These are phyloP conservation scores for Neomorphus geoffroyi DNA, from an alignment of 2,797 vertebrate genomes.

Conservation along the genomic window DNA sequence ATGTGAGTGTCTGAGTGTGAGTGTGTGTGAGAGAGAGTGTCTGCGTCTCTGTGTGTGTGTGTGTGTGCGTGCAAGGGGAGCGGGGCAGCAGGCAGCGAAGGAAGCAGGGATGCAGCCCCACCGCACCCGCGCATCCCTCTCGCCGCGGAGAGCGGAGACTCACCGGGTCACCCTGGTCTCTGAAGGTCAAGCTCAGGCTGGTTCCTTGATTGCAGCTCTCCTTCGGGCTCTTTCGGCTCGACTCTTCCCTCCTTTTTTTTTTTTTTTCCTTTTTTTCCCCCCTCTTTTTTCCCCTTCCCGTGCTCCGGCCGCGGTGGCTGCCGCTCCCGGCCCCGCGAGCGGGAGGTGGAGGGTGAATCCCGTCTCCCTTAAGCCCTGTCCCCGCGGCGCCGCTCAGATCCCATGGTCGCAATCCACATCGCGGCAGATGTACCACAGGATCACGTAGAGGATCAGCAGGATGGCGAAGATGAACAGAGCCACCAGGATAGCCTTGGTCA, in stretches of 20 bases:
- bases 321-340: conserved; percentile 7
- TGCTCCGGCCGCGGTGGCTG: neutral
- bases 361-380: conserved; percentile 47
- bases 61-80: neutral
- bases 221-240: neutral
- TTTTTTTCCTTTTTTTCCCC: neutral
- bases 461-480: conserved; percentile 98
- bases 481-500: conserved; percentile 96
- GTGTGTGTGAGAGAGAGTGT: neutral
- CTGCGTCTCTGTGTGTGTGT: neutral
- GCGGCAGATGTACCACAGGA: conserved; percentile 98
- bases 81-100: neutral
- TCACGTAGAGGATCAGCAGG: conserved; percentile 97
- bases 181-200: conserved; percentile 77
- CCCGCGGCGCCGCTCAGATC: conserved; percentile 82
- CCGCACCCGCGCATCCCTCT: conserved; percentile 36
- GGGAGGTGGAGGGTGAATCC: conserved; percentile 41
- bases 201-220: conserved; percentile 9
- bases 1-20: neutral
- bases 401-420: conserved; percentile 98
- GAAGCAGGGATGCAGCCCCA: neutral
- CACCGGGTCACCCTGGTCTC: conserved; percentile 82
- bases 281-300: neutral
- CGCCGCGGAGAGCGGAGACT: conserved; percentile 70
- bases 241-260: neutral